phyloP scores from a whole-genome alignment of 2,113 vertebrate species.

The Onychorhynchus coronatus region DNA sequence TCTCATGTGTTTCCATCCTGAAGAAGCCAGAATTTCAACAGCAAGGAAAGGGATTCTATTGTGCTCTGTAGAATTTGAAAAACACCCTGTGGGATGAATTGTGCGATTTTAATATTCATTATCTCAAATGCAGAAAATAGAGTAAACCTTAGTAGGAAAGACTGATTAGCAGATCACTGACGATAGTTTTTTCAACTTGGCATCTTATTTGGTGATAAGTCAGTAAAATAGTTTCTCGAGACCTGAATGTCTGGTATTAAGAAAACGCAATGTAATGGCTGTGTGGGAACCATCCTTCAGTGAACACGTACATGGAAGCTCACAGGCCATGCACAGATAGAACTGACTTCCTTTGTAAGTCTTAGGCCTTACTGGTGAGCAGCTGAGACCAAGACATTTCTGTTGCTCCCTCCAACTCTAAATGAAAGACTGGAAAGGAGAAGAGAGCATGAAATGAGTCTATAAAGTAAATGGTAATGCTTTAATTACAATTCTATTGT shows the following conservation, averaged over 20 bases:
- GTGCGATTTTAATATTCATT: constrained; percentile 56
- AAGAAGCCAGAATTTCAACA: constrained; percentile 22
- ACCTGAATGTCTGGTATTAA: background rate
- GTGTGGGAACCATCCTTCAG: background rate
- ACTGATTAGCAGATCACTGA: constrained; percentile 40
- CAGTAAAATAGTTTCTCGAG: background rate
- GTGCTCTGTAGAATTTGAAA: constrained; percentile 38
- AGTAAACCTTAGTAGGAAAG: constrained; percentile 1
- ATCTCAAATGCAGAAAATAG: constrained; percentile 9
- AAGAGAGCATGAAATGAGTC: background rate
- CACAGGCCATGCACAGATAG: rapidly evolving
- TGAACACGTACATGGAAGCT: background rate
- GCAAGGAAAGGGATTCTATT: constrained; percentile 20
- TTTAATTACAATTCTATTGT: constrained; percentile 36
- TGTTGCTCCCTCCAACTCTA: background rate
- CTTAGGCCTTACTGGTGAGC: background rate
- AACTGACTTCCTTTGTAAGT: background rate
- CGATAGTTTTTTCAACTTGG: constrained; percentile 22
- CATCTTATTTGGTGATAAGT: background rate
- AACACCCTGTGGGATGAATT: constrained; percentile 53
- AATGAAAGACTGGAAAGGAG: background rate
- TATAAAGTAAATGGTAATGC: constrained; percentile 11
- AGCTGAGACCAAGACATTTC: background rate
- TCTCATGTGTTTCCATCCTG: constrained; percentile 28
- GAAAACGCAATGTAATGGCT: background rate